Conservation (phyloP, 2,888 invertebrate genomes). For the Nemurella pictetii region DNA sequence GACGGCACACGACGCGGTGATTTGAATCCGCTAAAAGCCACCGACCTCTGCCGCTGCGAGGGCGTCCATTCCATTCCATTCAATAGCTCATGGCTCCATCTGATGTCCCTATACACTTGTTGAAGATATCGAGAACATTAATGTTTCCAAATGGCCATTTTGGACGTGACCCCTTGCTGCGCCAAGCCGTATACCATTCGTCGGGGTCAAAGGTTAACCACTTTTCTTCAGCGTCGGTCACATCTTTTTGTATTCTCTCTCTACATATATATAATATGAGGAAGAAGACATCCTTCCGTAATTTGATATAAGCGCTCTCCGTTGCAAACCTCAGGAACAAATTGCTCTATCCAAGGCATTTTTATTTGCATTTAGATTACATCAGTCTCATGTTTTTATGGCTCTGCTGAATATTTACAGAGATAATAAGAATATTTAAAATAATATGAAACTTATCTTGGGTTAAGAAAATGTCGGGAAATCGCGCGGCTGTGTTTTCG, state of each 20-base stretch:
- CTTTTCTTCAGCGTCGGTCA: neutral
- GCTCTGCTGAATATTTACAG: neutral
- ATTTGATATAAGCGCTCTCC: neutral
- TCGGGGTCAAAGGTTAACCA: neutral
- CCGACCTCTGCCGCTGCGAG: neutral
- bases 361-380: conserved; percentile 19
- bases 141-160: neutral
- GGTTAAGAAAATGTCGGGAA: neutral
- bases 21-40: neutral
- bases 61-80: no score
- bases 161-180: neutral
- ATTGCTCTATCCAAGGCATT: neutral
- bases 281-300: neutral
- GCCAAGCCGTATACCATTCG: neutral
- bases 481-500: neutral
- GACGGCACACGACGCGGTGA: neutral
- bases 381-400: conserved; percentile 2
- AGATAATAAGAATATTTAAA: neutral
- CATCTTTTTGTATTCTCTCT: neutral
- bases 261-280: no score
- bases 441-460: neutral
- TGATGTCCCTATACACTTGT: neutral
- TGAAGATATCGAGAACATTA: neutral
- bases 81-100: neutral
- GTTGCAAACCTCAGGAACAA: neutral